Percentiles rank a stretch among this genome's conserved stretches.
Evolutionary conservation across 2,113 vertebrate genomes (phyloP).

Genomic region (Steatornis caripensis): DNA sequence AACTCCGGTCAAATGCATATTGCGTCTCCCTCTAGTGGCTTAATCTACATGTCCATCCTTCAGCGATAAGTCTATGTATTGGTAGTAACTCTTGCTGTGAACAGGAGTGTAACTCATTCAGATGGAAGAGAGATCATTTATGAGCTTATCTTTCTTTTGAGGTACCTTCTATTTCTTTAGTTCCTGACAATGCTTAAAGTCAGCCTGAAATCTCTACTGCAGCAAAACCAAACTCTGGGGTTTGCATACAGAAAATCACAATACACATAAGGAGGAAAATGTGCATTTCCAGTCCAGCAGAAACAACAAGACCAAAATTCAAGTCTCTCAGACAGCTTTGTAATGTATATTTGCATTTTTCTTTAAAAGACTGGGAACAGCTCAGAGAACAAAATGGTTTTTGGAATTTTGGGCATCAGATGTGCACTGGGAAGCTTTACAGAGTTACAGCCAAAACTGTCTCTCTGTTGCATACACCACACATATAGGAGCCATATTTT

Average conservation of each 20-base stretch:
- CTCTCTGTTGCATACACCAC: not conserved
- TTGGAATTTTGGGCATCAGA: not conserved
- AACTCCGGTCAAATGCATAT: not conserved
- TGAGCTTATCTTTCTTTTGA: not conserved
- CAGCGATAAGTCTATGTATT: not conserved
- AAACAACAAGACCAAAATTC: not conserved
- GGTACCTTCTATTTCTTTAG: not conserved
- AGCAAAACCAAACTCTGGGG: not conserved
- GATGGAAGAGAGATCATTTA: not conserved
- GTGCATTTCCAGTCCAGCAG: not conserved
- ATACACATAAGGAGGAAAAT: not conserved
- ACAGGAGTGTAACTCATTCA: not conserved
- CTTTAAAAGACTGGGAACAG: not conserved
- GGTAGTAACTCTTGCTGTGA: not conserved
- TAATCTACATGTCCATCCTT: not conserved
- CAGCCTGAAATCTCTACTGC: not conserved
- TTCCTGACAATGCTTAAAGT: not conserved
- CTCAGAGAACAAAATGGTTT: not conserved
- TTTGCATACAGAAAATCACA: not conserved
- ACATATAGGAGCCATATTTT: not conserved
- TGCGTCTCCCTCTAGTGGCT: conserved; percentile 53
- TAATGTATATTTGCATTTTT: not conserved
- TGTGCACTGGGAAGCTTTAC: not conserved
- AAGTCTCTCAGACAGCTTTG: not conserved
- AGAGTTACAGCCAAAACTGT: not conserved